These are phyloP conservation scores for Noctua comes DNA, from an alignment of 2,888 invertebrate species.

Conservation along the genomic window DNA sequence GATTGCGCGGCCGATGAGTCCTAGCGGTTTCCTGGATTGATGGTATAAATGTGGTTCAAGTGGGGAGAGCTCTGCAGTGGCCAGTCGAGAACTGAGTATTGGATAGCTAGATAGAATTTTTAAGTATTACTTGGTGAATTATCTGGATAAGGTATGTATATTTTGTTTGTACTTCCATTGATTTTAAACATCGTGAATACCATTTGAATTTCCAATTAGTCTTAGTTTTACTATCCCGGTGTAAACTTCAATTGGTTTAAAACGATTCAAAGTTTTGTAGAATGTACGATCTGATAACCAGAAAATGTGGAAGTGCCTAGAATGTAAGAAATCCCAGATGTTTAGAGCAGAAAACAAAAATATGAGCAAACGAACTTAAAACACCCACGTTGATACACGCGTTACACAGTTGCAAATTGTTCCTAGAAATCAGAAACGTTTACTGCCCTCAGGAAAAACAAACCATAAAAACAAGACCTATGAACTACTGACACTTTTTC, in stretches of 20 bases:
- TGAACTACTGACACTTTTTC: conserved; percentile 24
- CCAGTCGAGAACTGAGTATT: conserved; percentile 32
- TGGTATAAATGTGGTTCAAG: conserved; percentile 74
- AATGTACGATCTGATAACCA: not conserved
- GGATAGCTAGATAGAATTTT: not conserved
- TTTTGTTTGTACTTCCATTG: not conserved
- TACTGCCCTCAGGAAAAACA: conserved; percentile 65
- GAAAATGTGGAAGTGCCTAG: not conserved
- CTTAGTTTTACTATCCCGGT: not conserved
- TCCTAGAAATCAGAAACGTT: conserved; percentile 73
- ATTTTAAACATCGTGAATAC: not conserved
- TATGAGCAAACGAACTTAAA: conserved; percentile 54
- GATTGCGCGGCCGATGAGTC: conserved; percentile 76
- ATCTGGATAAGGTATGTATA: conserved; percentile 26
- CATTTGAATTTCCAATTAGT: not conserved
- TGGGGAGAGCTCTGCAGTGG: conserved; percentile 52
- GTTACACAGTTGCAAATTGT: conserved; percentile 67
- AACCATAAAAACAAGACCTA: conserved; percentile 66
- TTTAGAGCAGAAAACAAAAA: conserved; percentile 25
- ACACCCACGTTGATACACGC: conserved; percentile 59
- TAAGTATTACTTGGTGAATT: not conserved
- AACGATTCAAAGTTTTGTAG: not conserved
- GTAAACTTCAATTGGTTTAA: not conserved
- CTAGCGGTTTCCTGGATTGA: conserved; percentile 74
- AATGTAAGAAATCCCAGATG: not conserved